Evolutionary conservation across 1,140 invertebrate genomes (phyloP).

Genomic region (Drosophila oshimai): DNA sequence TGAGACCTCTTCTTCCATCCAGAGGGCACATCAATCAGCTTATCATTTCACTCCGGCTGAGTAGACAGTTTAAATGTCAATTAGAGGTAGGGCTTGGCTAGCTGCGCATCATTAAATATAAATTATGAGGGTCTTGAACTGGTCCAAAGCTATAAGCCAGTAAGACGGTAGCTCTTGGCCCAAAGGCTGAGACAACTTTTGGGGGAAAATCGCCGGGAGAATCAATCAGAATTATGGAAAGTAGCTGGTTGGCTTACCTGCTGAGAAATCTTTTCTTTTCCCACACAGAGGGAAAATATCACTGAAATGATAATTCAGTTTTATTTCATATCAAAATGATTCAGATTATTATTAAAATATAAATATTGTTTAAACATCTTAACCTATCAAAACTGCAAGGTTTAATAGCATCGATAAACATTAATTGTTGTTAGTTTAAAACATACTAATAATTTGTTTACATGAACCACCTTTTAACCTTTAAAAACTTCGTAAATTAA

Average conservation of each 20-base stretch:
- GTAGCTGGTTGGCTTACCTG: neutral
- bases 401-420: too few species aligned
- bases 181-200: conserved; percentile 21
- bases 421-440: too few species aligned
- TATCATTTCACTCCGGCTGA: conserved; percentile 58
- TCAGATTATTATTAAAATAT: neutral
- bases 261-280: neutral
- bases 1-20: neutral
- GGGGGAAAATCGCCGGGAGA: conserved; percentile 4
- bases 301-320: neutral
- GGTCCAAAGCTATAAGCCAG: conserved; percentile 14
- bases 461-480: too few species aligned
- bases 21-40: conserved; percentile 66
- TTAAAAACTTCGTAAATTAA: too few species aligned
- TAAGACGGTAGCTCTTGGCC: conserved; percentile 31
- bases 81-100: conserved; percentile 49
- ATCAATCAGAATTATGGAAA: conserved; percentile 46
- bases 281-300: neutral
- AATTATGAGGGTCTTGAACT: conserved; percentile 68
- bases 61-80: conserved; percentile 77
- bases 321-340: neutral
- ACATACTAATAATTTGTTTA: too few species aligned
- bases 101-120: conserved; percentile 71
- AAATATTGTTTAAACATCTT: too few species aligned
- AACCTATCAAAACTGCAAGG: too few species aligned